These are phyloP conservation scores for Siniperca scherzeri DNA, from an alignment of 2,797 vertebrate genomes.

Conservation along the genomic window DNA sequence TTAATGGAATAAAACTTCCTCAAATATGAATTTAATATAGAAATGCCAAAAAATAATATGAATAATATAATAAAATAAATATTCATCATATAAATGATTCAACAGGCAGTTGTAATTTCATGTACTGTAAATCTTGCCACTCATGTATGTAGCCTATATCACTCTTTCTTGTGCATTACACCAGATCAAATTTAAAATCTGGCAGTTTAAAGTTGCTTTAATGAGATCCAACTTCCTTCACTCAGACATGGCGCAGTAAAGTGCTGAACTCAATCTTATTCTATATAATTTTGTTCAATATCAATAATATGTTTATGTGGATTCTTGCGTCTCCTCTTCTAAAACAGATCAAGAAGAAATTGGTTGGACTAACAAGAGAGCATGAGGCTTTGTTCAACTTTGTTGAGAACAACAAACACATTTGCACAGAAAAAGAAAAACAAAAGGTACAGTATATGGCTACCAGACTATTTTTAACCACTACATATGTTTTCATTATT, in stretches of 20 bases:
- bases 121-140: background rate
- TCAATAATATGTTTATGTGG: background rate
- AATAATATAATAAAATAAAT: too few species aligned
- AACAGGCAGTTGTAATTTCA: background rate
- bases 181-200: background rate
- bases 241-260: background rate
- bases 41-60: background rate
- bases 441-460: slow-evolving; percentile 82
- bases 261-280: background rate
- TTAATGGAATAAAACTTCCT: background rate
- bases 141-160: background rate
- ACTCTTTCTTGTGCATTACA: background rate
- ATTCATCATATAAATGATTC: background rate
- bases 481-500: background rate
- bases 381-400: slow-evolving; percentile 90
- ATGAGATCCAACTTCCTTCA: background rate
- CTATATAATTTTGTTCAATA: background rate
- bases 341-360: slow-evolving; percentile 90
- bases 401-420: slow-evolving; percentile 88
- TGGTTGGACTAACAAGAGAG: slow-evolving; percentile 87
- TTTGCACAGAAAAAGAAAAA: slow-evolving; percentile 88
- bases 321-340: slow-evolving; percentile 19
- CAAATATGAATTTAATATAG: background rate
- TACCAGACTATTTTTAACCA: background rate
- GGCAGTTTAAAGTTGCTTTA: slow-evolving; percentile 1